Evolutionary conservation across 1,140 invertebrate species (phyloP).

Genomic region (Drosophila pachea): DNA sequence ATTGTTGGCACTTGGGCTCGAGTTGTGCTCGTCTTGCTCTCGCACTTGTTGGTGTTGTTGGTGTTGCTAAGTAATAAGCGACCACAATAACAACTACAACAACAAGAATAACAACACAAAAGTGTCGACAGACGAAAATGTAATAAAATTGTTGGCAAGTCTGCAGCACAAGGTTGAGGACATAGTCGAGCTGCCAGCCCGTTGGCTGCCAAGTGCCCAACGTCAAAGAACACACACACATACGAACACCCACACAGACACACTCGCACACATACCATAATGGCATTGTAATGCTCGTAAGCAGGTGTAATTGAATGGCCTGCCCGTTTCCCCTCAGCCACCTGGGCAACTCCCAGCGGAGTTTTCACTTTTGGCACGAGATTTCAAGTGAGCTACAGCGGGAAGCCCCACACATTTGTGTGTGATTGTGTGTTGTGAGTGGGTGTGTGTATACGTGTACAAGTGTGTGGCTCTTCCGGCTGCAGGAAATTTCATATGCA

Average conservation of each 20-base stretch:
- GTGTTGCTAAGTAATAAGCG: constrained; percentile 61
- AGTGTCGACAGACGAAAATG: constrained; percentile 73
- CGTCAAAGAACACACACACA: constrained; percentile 8
- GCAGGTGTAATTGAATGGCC: constrained; percentile 74
- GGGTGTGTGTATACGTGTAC: constrained; percentile 13
- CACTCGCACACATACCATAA: constrained; percentile 29
- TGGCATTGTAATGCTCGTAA: constrained; percentile 57
- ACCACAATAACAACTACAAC: constrained; percentile 43
- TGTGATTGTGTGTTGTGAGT: constrained; percentile 16
- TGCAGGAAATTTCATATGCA: constrained; percentile 59
- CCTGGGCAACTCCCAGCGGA: constrained; percentile 28
- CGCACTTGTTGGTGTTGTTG: constrained; percentile 19
- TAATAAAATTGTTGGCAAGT: constrained; percentile 76
- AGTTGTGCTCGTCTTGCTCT: constrained; percentile 11
- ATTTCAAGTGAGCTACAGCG: constrained; percentile 34
- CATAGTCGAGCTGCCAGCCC: constrained; percentile 8
- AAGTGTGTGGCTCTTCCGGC: constrained; percentile 31
- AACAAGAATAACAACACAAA: constrained; percentile 31
- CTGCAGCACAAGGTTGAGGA: constrained; percentile 31
- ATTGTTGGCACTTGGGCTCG: constrained; percentile 61
- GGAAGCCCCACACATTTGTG: constrained; percentile 4
- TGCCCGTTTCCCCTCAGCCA: constrained; percentile 12
- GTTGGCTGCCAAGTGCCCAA: constrained; percentile 23
- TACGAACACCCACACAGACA: constrained; percentile 15
- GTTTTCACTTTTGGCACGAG: constrained; percentile 63